Evolutionary conservation across 2,797 vertebrate species (phyloP).

Genomic region (Aotus griseimembra): DNA sequence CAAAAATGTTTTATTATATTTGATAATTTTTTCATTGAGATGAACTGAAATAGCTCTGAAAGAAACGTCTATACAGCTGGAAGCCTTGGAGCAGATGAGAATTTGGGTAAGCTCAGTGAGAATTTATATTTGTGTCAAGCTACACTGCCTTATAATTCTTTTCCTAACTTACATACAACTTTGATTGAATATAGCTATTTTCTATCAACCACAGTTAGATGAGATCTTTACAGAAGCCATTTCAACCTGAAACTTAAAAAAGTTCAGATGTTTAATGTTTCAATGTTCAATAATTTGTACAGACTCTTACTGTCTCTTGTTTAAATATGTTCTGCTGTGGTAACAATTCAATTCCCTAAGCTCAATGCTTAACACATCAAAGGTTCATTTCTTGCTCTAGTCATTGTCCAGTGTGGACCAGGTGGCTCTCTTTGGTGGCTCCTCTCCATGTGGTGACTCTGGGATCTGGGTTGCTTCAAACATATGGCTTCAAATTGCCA

Average conservation of each 20-base stretch:
- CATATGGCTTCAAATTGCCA: not conserved
- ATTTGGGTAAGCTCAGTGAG: not conserved
- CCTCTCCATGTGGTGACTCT: not conserved
- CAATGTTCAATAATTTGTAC: not conserved
- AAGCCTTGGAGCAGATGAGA: not conserved
- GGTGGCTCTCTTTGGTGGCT: not conserved
- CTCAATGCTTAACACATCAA: not conserved
- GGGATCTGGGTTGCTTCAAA: not conserved
- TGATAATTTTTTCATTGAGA: slow-evolving; percentile 39
- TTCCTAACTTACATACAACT: slow-evolving; percentile 21
- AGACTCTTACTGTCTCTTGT: not conserved
- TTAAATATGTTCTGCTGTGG: not conserved
- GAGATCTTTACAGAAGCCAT: slow-evolving; percentile 1
- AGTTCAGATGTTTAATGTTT: not conserved
- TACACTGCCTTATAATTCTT: slow-evolving; percentile 25
- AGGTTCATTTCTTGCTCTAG: not conserved
- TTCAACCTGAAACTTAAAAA: slow-evolving; percentile 58
- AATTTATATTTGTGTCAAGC: slow-evolving; percentile 46
- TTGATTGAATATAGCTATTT: slow-evolving; percentile 36
- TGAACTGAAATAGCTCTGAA: slow-evolving; percentile 63
- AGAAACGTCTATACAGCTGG: slow-evolving; percentile 29
- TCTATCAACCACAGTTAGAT: slow-evolving; percentile 25
- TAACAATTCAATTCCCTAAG: not conserved
- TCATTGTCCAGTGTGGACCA: not conserved
- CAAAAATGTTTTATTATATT: slow-evolving; percentile 35